phyloP scores from a whole-genome alignment of 2,888 invertebrate genomes.

The Philopedon plagiatum region DNA sequence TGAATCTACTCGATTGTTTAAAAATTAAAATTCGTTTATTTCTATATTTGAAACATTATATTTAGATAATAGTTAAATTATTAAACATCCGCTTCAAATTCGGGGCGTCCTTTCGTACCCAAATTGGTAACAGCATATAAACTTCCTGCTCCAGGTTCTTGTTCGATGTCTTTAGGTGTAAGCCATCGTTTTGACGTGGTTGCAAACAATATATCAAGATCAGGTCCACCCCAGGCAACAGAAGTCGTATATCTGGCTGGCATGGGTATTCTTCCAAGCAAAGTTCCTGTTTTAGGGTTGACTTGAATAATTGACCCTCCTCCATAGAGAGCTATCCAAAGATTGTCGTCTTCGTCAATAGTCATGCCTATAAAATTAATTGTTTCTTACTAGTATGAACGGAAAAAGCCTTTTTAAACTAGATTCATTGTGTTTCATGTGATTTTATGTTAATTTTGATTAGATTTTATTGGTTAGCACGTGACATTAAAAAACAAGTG shows the following conservation, averaged over 20 bases:
- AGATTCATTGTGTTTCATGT: too few species aligned
- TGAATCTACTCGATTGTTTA: too few species aligned
- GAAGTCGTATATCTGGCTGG: conserved; percentile 74
- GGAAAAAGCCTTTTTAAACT: too few species aligned
- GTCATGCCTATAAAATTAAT: conserved; percentile 72
- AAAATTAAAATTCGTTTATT: too few species aligned
- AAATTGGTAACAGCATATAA: conserved; percentile 63
- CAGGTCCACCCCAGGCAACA: conserved; percentile 74
- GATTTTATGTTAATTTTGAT: too few species aligned
- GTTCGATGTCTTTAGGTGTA: conserved; percentile 54
- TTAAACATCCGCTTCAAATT: conserved; percentile 58
- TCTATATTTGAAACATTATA: too few species aligned
- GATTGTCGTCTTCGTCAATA: conserved; percentile 80
- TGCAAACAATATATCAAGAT: conserved; percentile 74
- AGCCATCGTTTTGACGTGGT: conserved; percentile 69
- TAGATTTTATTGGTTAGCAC: too few species aligned
- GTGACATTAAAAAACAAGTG: too few species aligned
- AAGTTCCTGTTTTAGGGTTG: conserved; percentile 54
- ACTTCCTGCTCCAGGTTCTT: conserved; percentile 69
- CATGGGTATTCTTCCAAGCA: conserved; percentile 65
- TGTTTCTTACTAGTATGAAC: neutral
- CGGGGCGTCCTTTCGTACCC: conserved; percentile 59
- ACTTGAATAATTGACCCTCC: conserved; percentile 76
- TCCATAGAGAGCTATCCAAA: conserved; percentile 80
- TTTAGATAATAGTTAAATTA: neutral